phyloP scores from a whole-genome alignment of 2,888 invertebrate species.

The Drosophila paramelanica region DNA sequence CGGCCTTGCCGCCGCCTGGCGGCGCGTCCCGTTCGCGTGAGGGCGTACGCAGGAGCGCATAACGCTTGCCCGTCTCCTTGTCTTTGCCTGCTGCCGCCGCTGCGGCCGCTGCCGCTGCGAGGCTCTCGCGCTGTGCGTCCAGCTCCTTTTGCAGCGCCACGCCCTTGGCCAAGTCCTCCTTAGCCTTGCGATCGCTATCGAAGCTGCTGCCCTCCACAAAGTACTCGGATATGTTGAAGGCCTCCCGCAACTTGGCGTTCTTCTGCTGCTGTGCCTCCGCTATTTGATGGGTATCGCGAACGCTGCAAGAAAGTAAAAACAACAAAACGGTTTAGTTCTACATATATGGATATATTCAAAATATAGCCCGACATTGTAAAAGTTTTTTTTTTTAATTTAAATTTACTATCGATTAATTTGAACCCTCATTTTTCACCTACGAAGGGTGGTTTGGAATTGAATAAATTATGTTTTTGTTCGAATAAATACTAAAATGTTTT shows the following conservation, averaged over 20 bases:
- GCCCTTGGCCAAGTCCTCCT: slow-evolving; percentile 86
- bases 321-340: not conserved
- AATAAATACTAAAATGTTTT: too few relatives aligned
- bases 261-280: slow-evolving; percentile 98
- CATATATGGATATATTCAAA: not conserved
- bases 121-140: slow-evolving; percentile 85
- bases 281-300: slow-evolving; percentile 97
- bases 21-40: slow-evolving; percentile 86
- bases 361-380: too few relatives aligned
- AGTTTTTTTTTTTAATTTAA: too few relatives aligned
- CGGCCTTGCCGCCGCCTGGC: slow-evolving; percentile 64
- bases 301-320: slow-evolving; percentile 86
- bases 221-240: slow-evolving; percentile 96
- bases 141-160: slow-evolving; percentile 85
- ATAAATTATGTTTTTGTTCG: too few relatives aligned
- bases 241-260: slow-evolving; percentile 95
- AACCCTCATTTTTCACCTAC: too few relatives aligned
- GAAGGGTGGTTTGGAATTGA: too few relatives aligned
- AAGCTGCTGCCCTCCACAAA: slow-evolving; percentile 97
- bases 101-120: slow-evolving; percentile 72
- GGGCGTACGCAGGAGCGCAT: slow-evolving; percentile 92
- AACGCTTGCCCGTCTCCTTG: slow-evolving; percentile 86
- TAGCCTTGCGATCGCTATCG: slow-evolving; percentile 90
- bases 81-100: slow-evolving; percentile 77
- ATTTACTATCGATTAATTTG: too few relatives aligned